A percentile compares a stretch with the other conserved stretches of the same genome.
These are phyloP conservation scores for Nibea albiflora DNA, from an alignment of 2,113 vertebrate species.

Conservation along the genomic window DNA sequence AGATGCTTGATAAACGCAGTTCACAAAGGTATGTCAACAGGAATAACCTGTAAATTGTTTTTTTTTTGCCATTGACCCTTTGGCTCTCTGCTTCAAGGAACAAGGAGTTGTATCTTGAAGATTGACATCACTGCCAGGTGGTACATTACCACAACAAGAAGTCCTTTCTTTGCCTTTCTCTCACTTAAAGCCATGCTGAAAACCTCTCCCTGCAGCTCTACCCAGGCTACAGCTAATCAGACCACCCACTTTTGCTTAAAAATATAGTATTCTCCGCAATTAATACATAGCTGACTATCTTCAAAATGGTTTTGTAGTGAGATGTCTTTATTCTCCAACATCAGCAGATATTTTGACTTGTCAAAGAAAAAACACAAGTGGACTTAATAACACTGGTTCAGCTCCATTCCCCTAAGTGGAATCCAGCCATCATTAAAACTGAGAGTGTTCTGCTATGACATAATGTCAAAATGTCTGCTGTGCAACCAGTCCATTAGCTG, in stretches of 20 bases:
- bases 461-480: no score
- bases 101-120: neutral
- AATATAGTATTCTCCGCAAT: neutral
- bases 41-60: neutral
- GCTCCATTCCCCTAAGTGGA: no score
- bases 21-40: conserved; percentile 13
- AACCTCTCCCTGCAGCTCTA: neutral
- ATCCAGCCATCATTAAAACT: no score
- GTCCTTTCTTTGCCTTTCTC: neutral
- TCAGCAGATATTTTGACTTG: no score
- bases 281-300: neutral
- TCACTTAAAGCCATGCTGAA: neutral
- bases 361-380: no score
- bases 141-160: neutral
- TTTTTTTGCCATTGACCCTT: conserved; percentile 30
- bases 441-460: no score
- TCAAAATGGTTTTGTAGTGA: neutral
- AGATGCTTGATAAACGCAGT: neutral
- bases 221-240: neutral
- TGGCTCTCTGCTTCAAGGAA: conserved; percentile 1
- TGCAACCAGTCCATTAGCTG: neutral
- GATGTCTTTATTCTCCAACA: neutral
- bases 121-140: conserved; percentile 19
- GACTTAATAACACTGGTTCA: no score
- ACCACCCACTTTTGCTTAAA: neutral